These are phyloP conservation scores for Muscicapa adusta DNA, from an alignment of 2,113 vertebrate species.

Conservation along the genomic window DNA sequence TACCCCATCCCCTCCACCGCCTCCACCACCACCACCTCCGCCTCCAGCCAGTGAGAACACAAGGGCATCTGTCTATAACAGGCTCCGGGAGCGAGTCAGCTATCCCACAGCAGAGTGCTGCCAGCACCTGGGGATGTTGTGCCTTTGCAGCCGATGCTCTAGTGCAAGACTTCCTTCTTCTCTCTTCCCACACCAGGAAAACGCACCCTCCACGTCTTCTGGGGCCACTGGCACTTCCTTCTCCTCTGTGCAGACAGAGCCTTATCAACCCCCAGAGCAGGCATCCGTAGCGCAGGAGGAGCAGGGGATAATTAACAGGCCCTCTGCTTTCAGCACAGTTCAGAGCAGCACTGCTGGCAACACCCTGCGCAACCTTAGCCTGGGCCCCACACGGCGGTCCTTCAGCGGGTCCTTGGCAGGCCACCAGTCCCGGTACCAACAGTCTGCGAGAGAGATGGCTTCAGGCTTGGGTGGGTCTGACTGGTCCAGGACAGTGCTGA, in stretches of 20 bases:
- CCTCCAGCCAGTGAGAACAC: constrained; percentile 77
- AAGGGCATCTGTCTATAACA: constrained; percentile 84
- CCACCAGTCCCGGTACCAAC: constrained; percentile 75
- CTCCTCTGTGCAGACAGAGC: constrained; percentile 91
- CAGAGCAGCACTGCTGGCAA: constrained; percentile 87
- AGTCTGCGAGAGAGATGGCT: constrained; percentile 74
- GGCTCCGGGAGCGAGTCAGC: constrained; percentile 81
- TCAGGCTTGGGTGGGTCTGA: constrained; percentile 79
- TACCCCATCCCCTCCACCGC: constrained; percentile 80
- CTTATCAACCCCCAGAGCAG: constrained; percentile 81
- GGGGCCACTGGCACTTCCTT: constrained; percentile 85
- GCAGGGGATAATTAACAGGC: constrained; percentile 80
- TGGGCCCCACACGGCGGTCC: constrained; percentile 79
- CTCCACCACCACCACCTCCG: constrained; percentile 77
- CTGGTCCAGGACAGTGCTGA: constrained; percentile 90
- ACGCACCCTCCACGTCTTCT: constrained; percentile 75
- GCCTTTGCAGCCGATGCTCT: constrained; percentile 93
- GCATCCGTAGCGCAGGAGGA: constrained; percentile 81
- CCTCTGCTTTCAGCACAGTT: constrained; percentile 96
- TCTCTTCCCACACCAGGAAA: constrained; percentile 79
- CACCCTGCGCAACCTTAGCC: constrained; percentile 84
- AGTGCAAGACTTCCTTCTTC: constrained; percentile 79
- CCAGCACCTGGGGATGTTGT: constrained; percentile 93
- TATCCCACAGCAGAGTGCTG: constrained; percentile 88
- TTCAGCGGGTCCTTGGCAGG: constrained; percentile 76